Conservation (phyloP, 1,140 invertebrate species). For the Drosophila dunni region DNA sequence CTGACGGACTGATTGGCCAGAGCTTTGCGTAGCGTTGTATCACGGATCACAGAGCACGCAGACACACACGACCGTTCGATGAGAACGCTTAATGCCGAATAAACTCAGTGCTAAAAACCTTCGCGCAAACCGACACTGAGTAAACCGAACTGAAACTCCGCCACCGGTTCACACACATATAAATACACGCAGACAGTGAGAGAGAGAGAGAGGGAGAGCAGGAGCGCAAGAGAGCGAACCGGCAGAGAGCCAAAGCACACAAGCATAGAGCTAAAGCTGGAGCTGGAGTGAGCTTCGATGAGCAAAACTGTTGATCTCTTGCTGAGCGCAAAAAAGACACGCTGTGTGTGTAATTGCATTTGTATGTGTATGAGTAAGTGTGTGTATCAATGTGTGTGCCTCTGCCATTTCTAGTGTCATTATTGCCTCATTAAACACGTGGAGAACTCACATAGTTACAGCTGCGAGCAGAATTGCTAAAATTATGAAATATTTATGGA, state of each 20-base stretch:
- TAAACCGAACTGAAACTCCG: slow-evolving; percentile 42
- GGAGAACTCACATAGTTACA: slow-evolving; percentile 18
- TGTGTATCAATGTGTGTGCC: neutral
- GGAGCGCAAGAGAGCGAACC: slow-evolving; percentile 17
- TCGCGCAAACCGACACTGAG: slow-evolving; percentile 34
- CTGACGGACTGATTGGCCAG: slow-evolving; percentile 32
- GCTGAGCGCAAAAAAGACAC: slow-evolving; percentile 21
- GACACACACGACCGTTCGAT: slow-evolving; percentile 68
- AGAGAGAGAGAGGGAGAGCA: neutral
- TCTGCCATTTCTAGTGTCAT: slow-evolving; percentile 12
- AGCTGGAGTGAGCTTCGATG: slow-evolving; percentile 47
- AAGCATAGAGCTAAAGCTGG: slow-evolving; percentile 18
- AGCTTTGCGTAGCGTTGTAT: slow-evolving; percentile 26
- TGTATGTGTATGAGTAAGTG: slow-evolving; percentile 1
- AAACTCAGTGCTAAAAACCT: slow-evolving; percentile 45
- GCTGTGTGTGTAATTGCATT: neutral
- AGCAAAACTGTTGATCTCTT: slow-evolving; percentile 28
- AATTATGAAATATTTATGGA: slow-evolving; percentile 24
- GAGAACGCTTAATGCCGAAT: slow-evolving; percentile 66
- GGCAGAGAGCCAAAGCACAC: slow-evolving; percentile 13
- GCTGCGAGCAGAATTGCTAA: neutral
- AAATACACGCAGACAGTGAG: slow-evolving; percentile 2
- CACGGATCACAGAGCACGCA: slow-evolving; percentile 35
- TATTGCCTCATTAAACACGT: slow-evolving; percentile 36
- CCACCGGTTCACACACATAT: slow-evolving; percentile 42